Percentiles rank a stretch among this genome's conserved stretches.
These are phyloP conservation scores for Rosalia funebris DNA, from an alignment of 2,888 invertebrate species.

Conservation along the genomic window DNA sequence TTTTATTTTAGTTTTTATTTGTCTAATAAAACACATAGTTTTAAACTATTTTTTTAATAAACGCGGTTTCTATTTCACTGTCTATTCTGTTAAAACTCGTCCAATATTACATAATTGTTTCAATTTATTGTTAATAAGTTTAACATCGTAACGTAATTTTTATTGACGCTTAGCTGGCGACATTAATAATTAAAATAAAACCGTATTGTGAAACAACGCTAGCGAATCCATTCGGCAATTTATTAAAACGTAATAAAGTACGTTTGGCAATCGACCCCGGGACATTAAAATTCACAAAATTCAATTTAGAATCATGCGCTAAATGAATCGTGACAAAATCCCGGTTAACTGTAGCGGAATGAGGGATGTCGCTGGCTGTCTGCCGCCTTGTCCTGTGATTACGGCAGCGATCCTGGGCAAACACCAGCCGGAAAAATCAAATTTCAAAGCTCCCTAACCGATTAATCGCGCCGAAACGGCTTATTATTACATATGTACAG, in stretches of 20 bases:
- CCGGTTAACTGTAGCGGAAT: conserved; percentile 58
- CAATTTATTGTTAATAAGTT: too few species aligned
- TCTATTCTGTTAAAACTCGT: too few species aligned
- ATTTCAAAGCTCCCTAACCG: conserved; percentile 59
- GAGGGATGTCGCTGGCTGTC: conserved; percentile 47
- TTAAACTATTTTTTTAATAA: too few species aligned
- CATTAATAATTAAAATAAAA: not conserved
- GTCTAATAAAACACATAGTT: too few species aligned
- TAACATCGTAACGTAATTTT: too few species aligned
- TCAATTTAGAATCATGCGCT: conserved; percentile 54
- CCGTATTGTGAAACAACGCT: not conserved
- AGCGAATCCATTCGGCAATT: too few species aligned
- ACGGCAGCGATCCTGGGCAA: conserved; percentile 54
- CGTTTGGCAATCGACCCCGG: conserved; percentile 37
- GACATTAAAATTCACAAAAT: conserved; percentile 58
- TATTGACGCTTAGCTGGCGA: too few species aligned
- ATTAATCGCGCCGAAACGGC: conserved; percentile 58
- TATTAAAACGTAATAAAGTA: conserved; percentile 44
- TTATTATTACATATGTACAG: conserved; percentile 48
- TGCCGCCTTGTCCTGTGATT: conserved; percentile 51
- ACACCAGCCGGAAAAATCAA: conserved; percentile 61
- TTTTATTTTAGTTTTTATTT: too few species aligned
- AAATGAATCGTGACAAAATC: conserved; percentile 61
- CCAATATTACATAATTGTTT: too few species aligned
- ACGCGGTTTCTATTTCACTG: too few species aligned